Conservation (phyloP, 2,888 invertebrate species). For the Chironomus tentans region DNA sequence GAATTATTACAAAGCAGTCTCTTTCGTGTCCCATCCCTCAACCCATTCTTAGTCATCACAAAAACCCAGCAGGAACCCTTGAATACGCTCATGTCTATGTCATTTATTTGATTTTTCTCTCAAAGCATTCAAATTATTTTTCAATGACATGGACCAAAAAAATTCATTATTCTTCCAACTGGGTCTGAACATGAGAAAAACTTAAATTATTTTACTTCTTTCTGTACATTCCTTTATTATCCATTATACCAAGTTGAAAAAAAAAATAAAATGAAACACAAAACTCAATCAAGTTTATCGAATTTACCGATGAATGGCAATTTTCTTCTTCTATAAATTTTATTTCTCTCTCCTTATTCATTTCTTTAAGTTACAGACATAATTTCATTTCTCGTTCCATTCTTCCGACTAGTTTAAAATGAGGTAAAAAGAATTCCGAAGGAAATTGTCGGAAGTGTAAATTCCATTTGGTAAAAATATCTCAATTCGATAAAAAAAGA, state of each 20-base stretch:
- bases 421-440: no score
- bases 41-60: no score
- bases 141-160: not conserved
- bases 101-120: no score
- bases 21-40: no score
- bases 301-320: slow-evolving; percentile 6
- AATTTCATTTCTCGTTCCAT: not conserved
- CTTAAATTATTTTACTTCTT: not conserved
- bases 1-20: no score
- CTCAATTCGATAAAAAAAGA: not conserved
- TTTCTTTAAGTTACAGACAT: slow-evolving; percentile 3
- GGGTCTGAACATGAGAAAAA: not conserved
- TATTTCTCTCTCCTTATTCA: not conserved
- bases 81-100: no score
- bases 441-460: no score
- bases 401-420: not conserved
- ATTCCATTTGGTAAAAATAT: not conserved
- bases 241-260: not conserved
- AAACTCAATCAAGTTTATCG: slow-evolving; percentile 17
- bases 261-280: not conserved
- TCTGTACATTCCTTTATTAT: not conserved
- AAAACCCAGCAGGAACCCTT: no score
- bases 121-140: no score
- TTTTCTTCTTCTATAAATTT: not conserved
- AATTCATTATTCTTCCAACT: not conserved